Evolutionary conservation across 2,797 vertebrate species (phyloP).

Genomic region (Acanthiza pusilla): DNA sequence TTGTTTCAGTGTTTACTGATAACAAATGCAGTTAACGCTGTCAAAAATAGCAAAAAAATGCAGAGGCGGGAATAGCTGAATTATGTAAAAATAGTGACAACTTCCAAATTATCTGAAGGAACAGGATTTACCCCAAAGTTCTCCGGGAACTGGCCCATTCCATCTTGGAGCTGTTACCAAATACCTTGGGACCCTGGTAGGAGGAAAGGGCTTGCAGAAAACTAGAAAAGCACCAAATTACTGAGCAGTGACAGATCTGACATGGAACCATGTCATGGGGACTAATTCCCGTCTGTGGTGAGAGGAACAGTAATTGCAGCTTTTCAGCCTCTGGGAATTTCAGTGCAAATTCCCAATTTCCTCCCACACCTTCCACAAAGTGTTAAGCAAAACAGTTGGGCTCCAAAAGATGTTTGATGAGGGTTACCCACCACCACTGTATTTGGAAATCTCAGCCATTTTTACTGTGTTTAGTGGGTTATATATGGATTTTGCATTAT

Average conservation of each 20-base stretch:
- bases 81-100: neutral
- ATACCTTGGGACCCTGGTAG: neutral
- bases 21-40: neutral
- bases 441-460: neutral
- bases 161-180: neutral
- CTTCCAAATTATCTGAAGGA: neutral
- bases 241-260: neutral
- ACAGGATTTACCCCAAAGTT: neutral
- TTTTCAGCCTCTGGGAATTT: neutral
- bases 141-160: neutral
- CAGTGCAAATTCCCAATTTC: neutral
- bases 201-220: neutral
- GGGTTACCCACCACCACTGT: neutral
- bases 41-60: neutral
- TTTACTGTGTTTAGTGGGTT: neutral
- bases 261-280: accelerated
- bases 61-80: neutral
- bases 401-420: neutral
- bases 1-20: neutral
- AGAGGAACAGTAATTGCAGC: neutral
- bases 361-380: neutral
- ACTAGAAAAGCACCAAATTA: neutral
- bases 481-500: neutral
- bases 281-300: neutral
- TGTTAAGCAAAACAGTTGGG: neutral